phyloP scores from a whole-genome alignment of 1,140 invertebrate species.

The Drosophila bocqueti region DNA sequence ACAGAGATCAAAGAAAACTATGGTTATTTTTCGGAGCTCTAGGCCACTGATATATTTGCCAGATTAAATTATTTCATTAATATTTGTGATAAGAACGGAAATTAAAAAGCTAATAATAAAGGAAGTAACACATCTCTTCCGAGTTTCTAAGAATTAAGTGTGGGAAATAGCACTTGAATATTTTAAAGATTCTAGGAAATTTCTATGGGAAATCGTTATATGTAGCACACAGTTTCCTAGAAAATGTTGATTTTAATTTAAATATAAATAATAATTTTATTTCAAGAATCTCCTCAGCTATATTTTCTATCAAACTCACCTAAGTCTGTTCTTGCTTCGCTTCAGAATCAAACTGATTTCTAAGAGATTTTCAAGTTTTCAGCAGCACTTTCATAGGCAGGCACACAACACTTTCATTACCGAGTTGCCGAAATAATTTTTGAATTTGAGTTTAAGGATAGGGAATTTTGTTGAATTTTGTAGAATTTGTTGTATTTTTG shows the following conservation, averaged over 20 bases:
- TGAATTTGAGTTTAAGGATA: conserved; percentile 5
- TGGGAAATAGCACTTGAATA: background rate
- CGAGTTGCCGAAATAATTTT: background rate
- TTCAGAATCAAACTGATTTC: conserved; percentile 21
- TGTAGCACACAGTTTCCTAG: background rate
- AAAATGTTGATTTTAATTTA: background rate
- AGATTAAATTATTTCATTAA: background rate
- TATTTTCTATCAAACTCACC: background rate
- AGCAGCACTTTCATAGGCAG: conserved; percentile 24
- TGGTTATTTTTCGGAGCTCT: background rate
- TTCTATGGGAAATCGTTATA: no score
- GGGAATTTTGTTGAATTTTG: background rate
- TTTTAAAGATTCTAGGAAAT: background rate
- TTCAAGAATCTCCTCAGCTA: background rate
- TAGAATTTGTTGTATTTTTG: background rate
- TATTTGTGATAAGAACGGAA: background rate
- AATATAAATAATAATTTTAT: background rate
- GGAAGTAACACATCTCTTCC: background rate
- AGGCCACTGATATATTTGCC: background rate
- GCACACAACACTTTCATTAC: conserved; percentile 26
- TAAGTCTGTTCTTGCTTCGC: conserved; percentile 25
- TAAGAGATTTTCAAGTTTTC: conserved; percentile 18
- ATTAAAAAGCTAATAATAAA: background rate
- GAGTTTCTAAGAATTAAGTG: background rate
- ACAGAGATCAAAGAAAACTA: conserved; percentile 23